Conservation (phyloP, 2,113 vertebrate genomes). For the Morone chrysops region DNA sequence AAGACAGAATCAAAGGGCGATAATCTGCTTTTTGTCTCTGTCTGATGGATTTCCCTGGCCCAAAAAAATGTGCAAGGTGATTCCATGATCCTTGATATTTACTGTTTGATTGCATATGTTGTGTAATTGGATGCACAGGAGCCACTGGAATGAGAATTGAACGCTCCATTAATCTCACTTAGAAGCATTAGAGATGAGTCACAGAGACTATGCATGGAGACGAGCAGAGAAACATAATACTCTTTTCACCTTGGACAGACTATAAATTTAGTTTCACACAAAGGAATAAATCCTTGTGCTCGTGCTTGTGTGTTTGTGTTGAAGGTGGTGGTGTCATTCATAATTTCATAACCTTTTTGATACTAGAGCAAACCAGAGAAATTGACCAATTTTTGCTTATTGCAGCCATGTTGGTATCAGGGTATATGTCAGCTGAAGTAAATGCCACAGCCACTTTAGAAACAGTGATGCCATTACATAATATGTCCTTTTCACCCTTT, state of each 20-base stretch:
- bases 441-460: background rate
- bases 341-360: background rate
- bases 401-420: background rate
- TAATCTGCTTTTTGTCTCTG: background rate
- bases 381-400: background rate
- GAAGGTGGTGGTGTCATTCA: background rate
- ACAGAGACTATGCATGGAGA: conserved; percentile 24
- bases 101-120: conserved; percentile 44
- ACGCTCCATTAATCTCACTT: conserved; percentile 65
- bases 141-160: conserved; percentile 48
- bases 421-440: background rate
- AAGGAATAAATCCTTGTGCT: background rate
- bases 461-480: background rate
- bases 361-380: background rate
- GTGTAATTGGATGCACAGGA: conserved; percentile 50
- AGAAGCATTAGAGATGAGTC: conserved; percentile 53
- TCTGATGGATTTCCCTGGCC: conserved; percentile 25
- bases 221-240: background rate
- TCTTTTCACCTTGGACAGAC: conserved; percentile 44
- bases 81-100: conserved; percentile 50
- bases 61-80: conserved; percentile 36
- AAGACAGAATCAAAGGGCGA: conserved; percentile 28
- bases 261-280: conserved; percentile 2
- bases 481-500: background rate
- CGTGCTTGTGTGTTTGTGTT: background rate